phyloP scores from a whole-genome alignment of 2,888 invertebrate species.

The Plagodis dolabraria region DNA sequence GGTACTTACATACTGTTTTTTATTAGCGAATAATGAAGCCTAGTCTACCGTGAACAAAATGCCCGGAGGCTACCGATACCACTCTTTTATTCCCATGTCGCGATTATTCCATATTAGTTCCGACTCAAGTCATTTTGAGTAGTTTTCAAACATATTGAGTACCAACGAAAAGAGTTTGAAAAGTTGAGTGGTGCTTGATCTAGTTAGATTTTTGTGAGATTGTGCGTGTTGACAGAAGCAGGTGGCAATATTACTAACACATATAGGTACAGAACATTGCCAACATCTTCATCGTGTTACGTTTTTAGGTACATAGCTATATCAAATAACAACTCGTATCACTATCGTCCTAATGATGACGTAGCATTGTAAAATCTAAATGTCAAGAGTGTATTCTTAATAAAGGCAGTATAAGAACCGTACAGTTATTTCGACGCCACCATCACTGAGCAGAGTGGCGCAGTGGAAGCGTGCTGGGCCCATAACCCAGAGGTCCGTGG shows the following conservation, averaged over 20 bases:
- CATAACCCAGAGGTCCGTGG: slow-evolving; percentile 96
- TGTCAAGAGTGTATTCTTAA: no score
- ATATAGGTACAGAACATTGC: no score
- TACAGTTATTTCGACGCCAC: slow-evolving; percentile 36
- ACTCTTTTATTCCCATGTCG: slow-evolving; percentile 45
- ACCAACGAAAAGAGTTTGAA: slow-evolving; percentile 4
- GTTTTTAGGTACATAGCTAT: no score
- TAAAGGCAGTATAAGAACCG: not conserved
- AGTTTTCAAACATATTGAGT: slow-evolving; percentile 49
- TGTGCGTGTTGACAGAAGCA: no score
- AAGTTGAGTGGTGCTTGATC: slow-evolving; percentile 1
- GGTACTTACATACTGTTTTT: slow-evolving; percentile 45
- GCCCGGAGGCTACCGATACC: slow-evolving; percentile 59
- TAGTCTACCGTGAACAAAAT: slow-evolving; percentile 38
- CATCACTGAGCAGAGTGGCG: slow-evolving; percentile 86
- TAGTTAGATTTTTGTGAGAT: no score
- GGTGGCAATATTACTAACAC: no score
- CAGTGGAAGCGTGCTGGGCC: slow-evolving; percentile 94
- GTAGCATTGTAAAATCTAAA: no score
- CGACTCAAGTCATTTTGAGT: slow-evolving; percentile 46
- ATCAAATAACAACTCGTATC: no score
- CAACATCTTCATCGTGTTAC: no score
- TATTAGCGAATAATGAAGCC: slow-evolving; percentile 66
- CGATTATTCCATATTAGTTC: slow-evolving; percentile 37
- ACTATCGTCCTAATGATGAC: no score